Conservation (phyloP, 1,140 invertebrate genomes). For the Drosophila leontia region DNA sequence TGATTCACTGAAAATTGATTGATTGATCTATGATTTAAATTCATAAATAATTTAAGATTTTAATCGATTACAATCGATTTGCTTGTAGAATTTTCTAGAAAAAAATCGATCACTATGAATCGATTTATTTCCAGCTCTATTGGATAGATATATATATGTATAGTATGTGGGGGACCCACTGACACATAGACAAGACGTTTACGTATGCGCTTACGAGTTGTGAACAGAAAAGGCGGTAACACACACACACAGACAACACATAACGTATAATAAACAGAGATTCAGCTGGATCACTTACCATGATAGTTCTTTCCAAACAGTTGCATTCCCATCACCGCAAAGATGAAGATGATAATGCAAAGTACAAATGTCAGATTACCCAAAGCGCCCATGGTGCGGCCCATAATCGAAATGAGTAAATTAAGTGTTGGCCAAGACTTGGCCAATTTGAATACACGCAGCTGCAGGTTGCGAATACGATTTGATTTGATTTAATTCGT, state of each 20-base stretch:
- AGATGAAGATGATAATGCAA: conserved; percentile 99
- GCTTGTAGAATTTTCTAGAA: no score
- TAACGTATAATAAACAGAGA: conserved; percentile 14
- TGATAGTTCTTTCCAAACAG: conserved; percentile 96
- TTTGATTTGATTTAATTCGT: conserved; percentile 28
- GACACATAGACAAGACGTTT: conserved; percentile 5
- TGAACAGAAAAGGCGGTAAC: conserved; percentile 23
- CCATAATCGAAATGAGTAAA: conserved; percentile 98
- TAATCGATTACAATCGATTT: no score
- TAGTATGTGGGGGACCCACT: not conserved
- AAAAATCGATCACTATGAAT: no score
- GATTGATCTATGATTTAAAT: no score
- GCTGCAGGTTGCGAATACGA: conserved; percentile 87
- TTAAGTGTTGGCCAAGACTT: conserved; percentile 99
- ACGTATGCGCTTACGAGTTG: conserved; percentile 4
- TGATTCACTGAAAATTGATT: no score
- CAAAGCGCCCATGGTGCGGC: conserved; percentile 97
- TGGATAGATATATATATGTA: not conserved
- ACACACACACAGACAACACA: conserved; percentile 36
- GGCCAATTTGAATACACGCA: conserved; percentile 98
- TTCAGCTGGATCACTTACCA: conserved; percentile 87
- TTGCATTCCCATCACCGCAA: conserved; percentile 99
- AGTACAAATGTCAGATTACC: conserved; percentile 98
- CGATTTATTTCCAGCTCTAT: no score
- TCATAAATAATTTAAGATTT: no score